A percentile compares a stretch with the other conserved stretches of the same genome.
phyloP scores from a whole-genome alignment of 53 echinoderm and acorn worm genomes.

The Mesocentrotus franciscanus region DNA sequence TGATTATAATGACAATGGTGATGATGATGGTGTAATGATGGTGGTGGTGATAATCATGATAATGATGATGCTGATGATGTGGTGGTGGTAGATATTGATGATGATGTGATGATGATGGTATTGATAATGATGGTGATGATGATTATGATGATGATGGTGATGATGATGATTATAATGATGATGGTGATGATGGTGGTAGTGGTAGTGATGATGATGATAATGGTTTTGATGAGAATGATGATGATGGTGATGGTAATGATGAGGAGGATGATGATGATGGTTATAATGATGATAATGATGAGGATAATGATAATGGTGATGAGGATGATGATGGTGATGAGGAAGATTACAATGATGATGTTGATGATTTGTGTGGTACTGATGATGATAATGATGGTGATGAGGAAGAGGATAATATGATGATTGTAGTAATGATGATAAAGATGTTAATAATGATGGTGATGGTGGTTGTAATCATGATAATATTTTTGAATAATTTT shows the following conservation, averaged over 20 bases:
- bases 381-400: not conserved
- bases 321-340: conserved; percentile 29
- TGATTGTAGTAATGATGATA: conserved; percentile 52
- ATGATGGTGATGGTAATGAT: not conserved
- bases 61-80: not conserved
- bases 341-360: conserved; percentile 28
- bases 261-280: not conserved
- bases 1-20: not conserved
- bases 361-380: conserved; percentile 42
- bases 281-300: conserved; percentile 5
- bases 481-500: not conserved
- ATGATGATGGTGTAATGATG: too few relatives aligned
- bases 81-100: not conserved
- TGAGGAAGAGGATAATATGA: conserved; percentile 6
- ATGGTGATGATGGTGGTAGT: not conserved
- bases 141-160: not conserved
- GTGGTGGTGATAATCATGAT: too few relatives aligned
- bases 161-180: not conserved
- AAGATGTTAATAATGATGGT: conserved; percentile 61
- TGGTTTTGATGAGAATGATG: not conserved
- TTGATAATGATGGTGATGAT: not conserved
- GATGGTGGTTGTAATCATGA: conserved; percentile 49
- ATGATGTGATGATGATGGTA: not conserved
- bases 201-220: not conserved
- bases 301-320: conserved; percentile 33